Base-by-base conservation (phyloP, 2,888 invertebrate genomes). In the Tromatobia lineatoria region DNA sequence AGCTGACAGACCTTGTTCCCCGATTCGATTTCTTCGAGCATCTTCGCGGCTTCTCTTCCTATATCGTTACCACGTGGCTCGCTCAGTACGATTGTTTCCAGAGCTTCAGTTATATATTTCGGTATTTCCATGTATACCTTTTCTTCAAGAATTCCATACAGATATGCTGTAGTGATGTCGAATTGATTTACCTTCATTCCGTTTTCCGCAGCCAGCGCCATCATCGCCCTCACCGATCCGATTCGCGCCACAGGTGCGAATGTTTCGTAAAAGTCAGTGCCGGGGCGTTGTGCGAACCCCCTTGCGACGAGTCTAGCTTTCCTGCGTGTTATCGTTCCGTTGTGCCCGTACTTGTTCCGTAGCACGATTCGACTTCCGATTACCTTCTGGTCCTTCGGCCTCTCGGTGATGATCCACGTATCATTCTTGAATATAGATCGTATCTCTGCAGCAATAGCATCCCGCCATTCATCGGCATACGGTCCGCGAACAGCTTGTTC, bases 391-490 rank as follows among this genome's bases (percentile, higher is more conserved):
- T 52, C 70, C 69, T 78, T 70, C 8, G 70, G 70, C 13, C 69
- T 78, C 15, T 78, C 57, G 15, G 78, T 78, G 70, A 78, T 78
- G 8, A 69, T 78, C 70, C 78, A 78, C 8, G 78, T 70, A 42
- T 78, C 47, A 70, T 78, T 78, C 20, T 2, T 78, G 70, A 78
- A 42, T 57, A 78, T 78, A 8, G 78, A 78, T 69, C 23, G 70
- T 15, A 70, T 70, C 20, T 78, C 78, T 45, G 69, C 57, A 50
- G 47, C 23, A 42, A 78, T 78, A 10, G 78, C 78, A 20, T 54
- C 34, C 3, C 52, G 42, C 70, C 78, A 78, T 42, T 78, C 78
- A 23, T 78, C 70, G 23, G 38, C 78, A 70, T 25, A 38, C 13
- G 38, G 70, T 25, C 70, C 54, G 15, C 34, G 70, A 42, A 70